Conservation (phyloP, 2,113 vertebrate species). For the Hirundichthys speculiger region DNA sequence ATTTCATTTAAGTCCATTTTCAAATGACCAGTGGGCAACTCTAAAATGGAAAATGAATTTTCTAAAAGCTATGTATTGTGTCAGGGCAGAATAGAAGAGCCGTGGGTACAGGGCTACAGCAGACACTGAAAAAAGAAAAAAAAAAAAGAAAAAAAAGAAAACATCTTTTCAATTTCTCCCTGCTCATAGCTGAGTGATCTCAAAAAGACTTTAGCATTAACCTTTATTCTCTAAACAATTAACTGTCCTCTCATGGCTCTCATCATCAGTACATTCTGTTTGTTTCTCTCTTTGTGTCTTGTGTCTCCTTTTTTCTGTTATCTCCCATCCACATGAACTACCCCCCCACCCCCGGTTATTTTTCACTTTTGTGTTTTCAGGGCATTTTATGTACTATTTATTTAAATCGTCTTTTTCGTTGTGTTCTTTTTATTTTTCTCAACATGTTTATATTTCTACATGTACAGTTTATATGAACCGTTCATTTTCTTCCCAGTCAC, state of each 20-base stretch:
- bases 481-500: background rate
- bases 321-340: background rate
- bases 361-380: background rate
- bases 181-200: conserved; percentile 41
- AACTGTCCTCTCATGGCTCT: conserved; percentile 18
- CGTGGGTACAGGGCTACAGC: conserved; percentile 38
- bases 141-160: conserved; percentile 12
- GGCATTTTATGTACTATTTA: background rate
- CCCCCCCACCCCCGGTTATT: too few species aligned
- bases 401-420: too few species aligned
- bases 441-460: background rate
- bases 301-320: conserved; percentile 6
- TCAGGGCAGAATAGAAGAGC: conserved; percentile 45
- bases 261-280: conserved; percentile 15
- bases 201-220: conserved; percentile 48
- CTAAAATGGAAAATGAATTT: conserved; percentile 53
- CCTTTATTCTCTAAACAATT: conserved; percentile 37
- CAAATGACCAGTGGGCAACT: conserved; percentile 38
- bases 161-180: conserved; percentile 30
- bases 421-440: background rate
- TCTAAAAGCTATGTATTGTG: conserved; percentile 58
- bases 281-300: background rate
- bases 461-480: background rate
- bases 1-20: conserved; percentile 4
- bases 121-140: conserved; percentile 27